Base-by-base conservation (phyloP, 2,888 invertebrate species). In the Andrena trimmerana region DNA sequence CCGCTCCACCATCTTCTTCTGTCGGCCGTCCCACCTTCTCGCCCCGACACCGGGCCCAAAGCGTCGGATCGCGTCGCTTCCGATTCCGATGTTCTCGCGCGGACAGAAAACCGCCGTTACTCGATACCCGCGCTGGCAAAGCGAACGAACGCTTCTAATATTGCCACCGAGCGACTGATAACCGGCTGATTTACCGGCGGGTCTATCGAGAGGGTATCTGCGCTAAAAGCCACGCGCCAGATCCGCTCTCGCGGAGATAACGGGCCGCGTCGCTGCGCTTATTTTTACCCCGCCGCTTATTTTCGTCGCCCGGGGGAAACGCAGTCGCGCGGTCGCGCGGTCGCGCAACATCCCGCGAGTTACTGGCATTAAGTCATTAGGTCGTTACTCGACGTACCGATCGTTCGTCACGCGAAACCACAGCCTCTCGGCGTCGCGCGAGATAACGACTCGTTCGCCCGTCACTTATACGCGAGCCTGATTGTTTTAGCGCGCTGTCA, bases 361-460 rank as follows among this genome's bases (percentile, higher is more conserved):
- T 69, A 59, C 66, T 78, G 81, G 82, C 82, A 86, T 86, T 86
- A 82, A 86, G 86, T 86, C 73, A 84, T 86, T 84, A 84, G 42
- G 42, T 42, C 79, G 65, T 84, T 81, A 75, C 84, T 81, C 84
- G 86, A 78, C 82, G 84, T 73, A 78, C 68, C 80, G 76, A 75
- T 36, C 54, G 84, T 86, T 82, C 82, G 81, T 86, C 86, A 86
- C 81, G 81, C 86, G 84, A 78, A 69, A 78, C 63, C 75, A 68
- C 85, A 31, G 85, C 84, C 84, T 81, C 81, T 60, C 77, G 82
- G 75, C 82, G 82, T 82, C 78, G 75, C 78, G 62, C 82, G 69
- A 81, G 78, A 79, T 79, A 86, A 86, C 86, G 81, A 84, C 81
- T 84, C 73, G 77, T 65, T 84, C 86, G 72, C 68, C 74, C 83